Conservation (phyloP, 2,113 vertebrate genomes). For the Lophura nycthemera region DNA sequence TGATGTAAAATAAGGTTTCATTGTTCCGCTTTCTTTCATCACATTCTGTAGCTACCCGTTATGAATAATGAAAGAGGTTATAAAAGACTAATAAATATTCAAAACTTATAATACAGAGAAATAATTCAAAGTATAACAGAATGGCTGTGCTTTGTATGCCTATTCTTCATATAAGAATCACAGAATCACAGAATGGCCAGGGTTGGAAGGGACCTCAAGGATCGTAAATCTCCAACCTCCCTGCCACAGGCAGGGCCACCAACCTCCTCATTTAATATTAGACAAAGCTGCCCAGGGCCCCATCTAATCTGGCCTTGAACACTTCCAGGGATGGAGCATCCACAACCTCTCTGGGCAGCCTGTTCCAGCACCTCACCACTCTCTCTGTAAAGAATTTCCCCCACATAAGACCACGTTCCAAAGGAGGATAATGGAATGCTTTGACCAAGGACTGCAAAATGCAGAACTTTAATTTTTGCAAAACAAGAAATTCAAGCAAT, state of each 20-base stretch:
- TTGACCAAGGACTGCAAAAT: slow-evolving; percentile 2
- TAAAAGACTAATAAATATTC: slow-evolving; percentile 74
- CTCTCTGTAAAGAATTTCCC: too few relatives aligned
- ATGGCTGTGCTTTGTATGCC: slow-evolving; percentile 19
- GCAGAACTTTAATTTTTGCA: slow-evolving; percentile 36
- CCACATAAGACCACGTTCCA: background rate
- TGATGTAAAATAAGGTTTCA: slow-evolving; percentile 36
- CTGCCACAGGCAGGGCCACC: too few relatives aligned
- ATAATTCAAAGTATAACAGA: slow-evolving; percentile 71
- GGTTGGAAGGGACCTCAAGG: too few relatives aligned
- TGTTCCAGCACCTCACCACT: too few relatives aligned
- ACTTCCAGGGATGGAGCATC: too few relatives aligned
- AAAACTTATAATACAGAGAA: slow-evolving; percentile 52
- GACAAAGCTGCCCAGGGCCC: too few relatives aligned
- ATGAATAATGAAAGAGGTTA: slow-evolving; percentile 69
- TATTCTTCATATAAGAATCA: slow-evolving; percentile 6
- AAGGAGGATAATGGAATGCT: slow-evolving; percentile 41
- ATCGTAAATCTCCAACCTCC: too few relatives aligned
- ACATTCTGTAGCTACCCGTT: slow-evolving; percentile 17
- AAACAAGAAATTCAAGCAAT: slow-evolving; percentile 31
- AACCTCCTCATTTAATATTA: too few relatives aligned
- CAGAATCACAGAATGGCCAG: too few relatives aligned
- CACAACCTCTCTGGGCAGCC: too few relatives aligned
- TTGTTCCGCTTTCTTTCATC: slow-evolving; percentile 37
- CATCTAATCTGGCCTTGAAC: too few relatives aligned